phyloP scores from a whole-genome alignment of 2,888 invertebrate genomes.

The Xestia sexstrigata region DNA sequence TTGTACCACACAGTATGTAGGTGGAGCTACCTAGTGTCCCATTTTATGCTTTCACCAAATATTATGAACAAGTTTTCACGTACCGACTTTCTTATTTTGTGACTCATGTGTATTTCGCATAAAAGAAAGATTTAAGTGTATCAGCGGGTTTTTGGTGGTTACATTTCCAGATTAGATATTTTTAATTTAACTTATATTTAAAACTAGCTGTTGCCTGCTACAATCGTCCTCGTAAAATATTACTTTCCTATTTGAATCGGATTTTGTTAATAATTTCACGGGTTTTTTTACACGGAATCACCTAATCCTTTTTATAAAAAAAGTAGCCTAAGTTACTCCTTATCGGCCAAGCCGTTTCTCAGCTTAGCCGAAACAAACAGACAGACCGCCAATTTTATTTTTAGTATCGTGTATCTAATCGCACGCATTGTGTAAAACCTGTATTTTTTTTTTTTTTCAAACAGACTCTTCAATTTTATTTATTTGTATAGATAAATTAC shows the following conservation, averaged over 20 bases:
- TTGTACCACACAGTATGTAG: conserved; percentile 22
- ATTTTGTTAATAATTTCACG: not conserved
- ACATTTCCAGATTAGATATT: not conserved
- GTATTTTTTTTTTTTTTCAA: not conserved
- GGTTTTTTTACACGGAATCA: no score
- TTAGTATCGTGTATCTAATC: no score
- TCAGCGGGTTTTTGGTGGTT: conserved; percentile 8
- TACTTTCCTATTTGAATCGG: not conserved
- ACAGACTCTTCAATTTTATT: not conserved
- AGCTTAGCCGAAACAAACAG: not conserved
- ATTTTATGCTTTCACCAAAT: conserved; percentile 59
- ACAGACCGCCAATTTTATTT: no score
- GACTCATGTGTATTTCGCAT: conserved; percentile 44
- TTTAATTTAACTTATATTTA: not conserved
- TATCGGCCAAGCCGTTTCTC: not conserved
- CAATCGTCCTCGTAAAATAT: not conserved
- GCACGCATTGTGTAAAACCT: no score
- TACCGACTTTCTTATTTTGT: conserved; percentile 49
- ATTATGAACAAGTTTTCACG: conserved; percentile 37
- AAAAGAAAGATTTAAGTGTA: conserved; percentile 3
- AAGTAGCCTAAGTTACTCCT: no score
- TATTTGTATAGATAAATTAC: not conserved
- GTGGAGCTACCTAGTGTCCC: conserved; percentile 14
- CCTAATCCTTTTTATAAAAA: no score
- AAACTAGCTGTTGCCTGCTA: not conserved